A percentile compares a stretch with the other conserved stretches of the same genome.
These are phyloP conservation scores for Agapetus fuscipes DNA, from an alignment of 2,888 invertebrate genomes.

Conservation along the genomic window DNA sequence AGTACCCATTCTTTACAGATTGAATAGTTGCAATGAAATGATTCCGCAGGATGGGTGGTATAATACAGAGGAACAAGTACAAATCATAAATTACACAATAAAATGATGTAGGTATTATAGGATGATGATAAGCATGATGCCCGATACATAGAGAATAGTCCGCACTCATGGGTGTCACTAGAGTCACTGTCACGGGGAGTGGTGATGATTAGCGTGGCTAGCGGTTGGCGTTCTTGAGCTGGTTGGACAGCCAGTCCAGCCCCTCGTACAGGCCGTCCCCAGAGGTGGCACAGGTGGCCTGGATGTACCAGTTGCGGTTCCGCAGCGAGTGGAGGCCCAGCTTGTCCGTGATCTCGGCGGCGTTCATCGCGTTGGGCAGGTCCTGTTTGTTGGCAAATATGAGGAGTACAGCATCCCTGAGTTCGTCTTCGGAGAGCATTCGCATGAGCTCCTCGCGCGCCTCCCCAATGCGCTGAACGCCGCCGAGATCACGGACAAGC, in stretches of 20 bases:
- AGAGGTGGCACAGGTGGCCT: constrained; percentile 96
- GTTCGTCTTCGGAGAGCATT: constrained; percentile 98
- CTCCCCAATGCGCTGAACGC: constrained; percentile 99
- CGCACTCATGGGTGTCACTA: constrained; percentile 20
- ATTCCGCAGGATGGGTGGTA: constrained; percentile 19
- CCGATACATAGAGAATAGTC: constrained; percentile 20
- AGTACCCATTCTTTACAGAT: too few species aligned
- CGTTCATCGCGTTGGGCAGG: constrained; percentile 99
- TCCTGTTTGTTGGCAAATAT: constrained; percentile 99
- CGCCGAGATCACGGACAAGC: constrained; percentile 98
- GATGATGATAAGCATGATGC: constrained; percentile 21
- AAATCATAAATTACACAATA: constrained; percentile 21
- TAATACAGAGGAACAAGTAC: constrained; percentile 22
- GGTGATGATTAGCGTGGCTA: constrained; percentile 43
- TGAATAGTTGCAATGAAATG: constrained; percentile 18
- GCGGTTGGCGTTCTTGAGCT: constrained; percentile 97
- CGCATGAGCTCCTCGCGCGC: constrained; percentile 98
- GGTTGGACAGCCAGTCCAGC: constrained; percentile 99
- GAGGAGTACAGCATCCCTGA: constrained; percentile 96
- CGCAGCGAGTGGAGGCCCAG: constrained; percentile 95
- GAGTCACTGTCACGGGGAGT: constrained; percentile 13
- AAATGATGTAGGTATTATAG: too few species aligned
- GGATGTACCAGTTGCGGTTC: constrained; percentile 97
- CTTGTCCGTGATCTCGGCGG: constrained; percentile 99
- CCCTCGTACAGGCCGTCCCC: constrained; percentile 99